phyloP scores from a whole-genome alignment of 1,140 invertebrate species.

The Telenomus remus region DNA sequence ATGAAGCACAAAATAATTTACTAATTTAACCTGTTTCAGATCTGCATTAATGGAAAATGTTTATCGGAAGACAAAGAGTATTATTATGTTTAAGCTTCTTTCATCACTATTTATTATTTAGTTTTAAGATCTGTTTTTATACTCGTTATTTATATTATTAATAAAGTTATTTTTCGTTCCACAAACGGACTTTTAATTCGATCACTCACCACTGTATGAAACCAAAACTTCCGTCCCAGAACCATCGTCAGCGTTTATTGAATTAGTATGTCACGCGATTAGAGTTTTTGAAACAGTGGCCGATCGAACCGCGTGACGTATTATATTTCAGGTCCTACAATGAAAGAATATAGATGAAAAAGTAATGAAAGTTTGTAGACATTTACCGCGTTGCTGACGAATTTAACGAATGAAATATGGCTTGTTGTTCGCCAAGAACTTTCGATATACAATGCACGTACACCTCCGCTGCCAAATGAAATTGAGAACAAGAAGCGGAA shows the following conservation, averaged over 20 bases:
- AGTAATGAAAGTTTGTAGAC: slow-evolving; percentile 34
- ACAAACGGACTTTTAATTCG: too few relatives aligned
- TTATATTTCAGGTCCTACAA: slow-evolving; percentile 10
- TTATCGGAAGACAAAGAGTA: neutral
- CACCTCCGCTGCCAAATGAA: slow-evolving; percentile 63
- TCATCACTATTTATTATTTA: too few relatives aligned
- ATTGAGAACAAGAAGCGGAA: slow-evolving; percentile 61
- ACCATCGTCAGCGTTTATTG: neutral
- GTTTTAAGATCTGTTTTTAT: too few relatives aligned
- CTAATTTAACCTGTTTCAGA: slow-evolving; percentile 75
- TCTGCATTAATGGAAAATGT: slow-evolving; percentile 88
- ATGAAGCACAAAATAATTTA: too few relatives aligned
- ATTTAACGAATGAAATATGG: slow-evolving; percentile 62
- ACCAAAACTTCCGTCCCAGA: too few relatives aligned
- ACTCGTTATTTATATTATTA: too few relatives aligned
- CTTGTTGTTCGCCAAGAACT: slow-evolving; percentile 39
- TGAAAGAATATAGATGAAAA: slow-evolving; percentile 11
- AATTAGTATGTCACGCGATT: slow-evolving; percentile 14
- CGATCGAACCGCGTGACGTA: slow-evolving; percentile 2
- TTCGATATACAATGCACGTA: slow-evolving; percentile 59
- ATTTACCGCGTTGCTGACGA: slow-evolving; percentile 35
- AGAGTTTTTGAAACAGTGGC: slow-evolving; percentile 17
- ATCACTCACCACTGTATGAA: too few relatives aligned
- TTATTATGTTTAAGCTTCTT: too few relatives aligned
- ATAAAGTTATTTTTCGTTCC: too few relatives aligned